These are phyloP conservation scores for Cheilosia grossa DNA, from an alignment of 2,888 invertebrate genomes.

Conservation along the genomic window DNA sequence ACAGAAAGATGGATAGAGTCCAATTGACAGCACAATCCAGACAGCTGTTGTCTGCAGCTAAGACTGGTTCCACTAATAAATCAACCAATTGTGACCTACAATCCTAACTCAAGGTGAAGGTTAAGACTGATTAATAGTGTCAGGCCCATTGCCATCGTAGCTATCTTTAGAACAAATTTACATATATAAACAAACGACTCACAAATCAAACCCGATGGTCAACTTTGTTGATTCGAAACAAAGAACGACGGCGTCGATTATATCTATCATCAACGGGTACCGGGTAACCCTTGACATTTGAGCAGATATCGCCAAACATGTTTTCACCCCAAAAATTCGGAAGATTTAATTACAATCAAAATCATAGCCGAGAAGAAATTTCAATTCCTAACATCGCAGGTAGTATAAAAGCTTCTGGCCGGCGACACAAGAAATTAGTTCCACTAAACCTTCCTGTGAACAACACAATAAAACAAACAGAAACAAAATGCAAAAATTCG, in stretches of 20 bases:
- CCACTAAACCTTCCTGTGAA: background rate
- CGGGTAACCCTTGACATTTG: constrained; percentile 54
- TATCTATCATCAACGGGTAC: constrained; percentile 14
- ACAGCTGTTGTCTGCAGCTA: too few species aligned
- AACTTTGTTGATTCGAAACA: constrained; percentile 17
- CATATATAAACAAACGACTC: background rate
- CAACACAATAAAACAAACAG: constrained; percentile 6
- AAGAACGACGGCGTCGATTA: constrained; percentile 13
- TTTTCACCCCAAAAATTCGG: constrained; percentile 22
- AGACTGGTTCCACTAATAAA: too few species aligned
- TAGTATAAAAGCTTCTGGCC: background rate
- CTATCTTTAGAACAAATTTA: background rate
- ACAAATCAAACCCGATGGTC: constrained; percentile 22
- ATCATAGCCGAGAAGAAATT: constrained; percentile 11
- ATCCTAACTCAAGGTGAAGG: too few species aligned
- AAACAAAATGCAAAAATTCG: constrained; percentile 60
- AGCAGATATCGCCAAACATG: constrained; percentile 44
- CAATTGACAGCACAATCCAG: too few species aligned
- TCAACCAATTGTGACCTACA: too few species aligned
- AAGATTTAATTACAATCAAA: constrained; percentile 34
- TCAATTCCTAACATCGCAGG: background rate
- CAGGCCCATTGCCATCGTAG: background rate
- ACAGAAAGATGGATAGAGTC: too few species aligned
- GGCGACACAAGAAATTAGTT: background rate
- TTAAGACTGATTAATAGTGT: too few species aligned